Evolutionary conservation across 2,113 vertebrate species (phyloP).

Genomic region (Coryphaenoides rupestris): DNA sequence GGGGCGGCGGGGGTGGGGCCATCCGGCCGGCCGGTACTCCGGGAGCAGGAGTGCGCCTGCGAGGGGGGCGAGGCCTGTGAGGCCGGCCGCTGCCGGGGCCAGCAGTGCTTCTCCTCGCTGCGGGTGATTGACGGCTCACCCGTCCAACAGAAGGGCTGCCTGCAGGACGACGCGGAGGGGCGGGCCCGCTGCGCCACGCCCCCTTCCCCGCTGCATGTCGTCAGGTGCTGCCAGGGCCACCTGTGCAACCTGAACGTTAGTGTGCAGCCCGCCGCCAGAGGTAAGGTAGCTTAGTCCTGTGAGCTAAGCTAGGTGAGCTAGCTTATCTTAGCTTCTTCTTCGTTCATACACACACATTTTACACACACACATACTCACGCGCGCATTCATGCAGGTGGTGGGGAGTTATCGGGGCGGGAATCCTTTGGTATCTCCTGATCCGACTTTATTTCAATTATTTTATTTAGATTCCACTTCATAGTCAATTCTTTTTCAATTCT

Average conservation of each 20-base stretch:
- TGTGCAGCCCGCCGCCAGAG: conserved; percentile 81
- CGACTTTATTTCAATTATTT: too few species aligned
- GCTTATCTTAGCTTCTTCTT: too few species aligned
- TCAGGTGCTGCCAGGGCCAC: conserved; percentile 93
- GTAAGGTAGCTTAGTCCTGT: too few species aligned
- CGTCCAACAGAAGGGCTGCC: conserved; percentile 92
- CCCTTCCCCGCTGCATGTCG: conserved; percentile 80
- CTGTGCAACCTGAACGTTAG: conserved; percentile 96
- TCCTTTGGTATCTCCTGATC: too few species aligned
- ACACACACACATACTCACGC: background rate
- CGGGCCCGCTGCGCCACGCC: conserved; percentile 89
- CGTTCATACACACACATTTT: too few species aligned
- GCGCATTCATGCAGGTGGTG: too few species aligned
- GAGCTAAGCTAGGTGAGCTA: too few species aligned
- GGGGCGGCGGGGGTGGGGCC: too few species aligned
- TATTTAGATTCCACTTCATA: too few species aligned
- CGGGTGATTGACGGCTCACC: conserved; percentile 80
- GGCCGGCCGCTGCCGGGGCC: conserved; percentile 81
- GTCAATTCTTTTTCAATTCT: too few species aligned
- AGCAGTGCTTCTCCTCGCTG: conserved; percentile 91
- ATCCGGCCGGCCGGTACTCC: conserved; percentile 67
- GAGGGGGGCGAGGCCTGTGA: conserved; percentile 85
- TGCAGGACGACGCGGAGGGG: conserved; percentile 87
- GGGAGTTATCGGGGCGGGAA: too few species aligned
- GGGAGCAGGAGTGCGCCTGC: conserved; percentile 85